phyloP scores from a whole-genome alignment of 2,113 vertebrate species.

The Rhombomys opimus region DNA sequence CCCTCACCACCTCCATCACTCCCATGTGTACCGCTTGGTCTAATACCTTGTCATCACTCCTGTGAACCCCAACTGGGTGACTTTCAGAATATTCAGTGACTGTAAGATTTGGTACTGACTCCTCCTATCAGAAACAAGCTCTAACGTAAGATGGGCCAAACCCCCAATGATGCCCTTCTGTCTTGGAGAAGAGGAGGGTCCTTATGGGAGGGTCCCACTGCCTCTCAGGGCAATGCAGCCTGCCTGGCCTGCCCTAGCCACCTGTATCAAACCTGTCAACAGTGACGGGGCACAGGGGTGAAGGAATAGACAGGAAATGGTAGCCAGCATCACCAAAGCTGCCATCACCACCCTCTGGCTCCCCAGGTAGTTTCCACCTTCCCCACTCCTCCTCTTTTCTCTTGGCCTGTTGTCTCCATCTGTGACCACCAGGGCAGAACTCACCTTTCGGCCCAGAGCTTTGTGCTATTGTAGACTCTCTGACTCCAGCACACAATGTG shows the following conservation, averaged over 20 bases:
- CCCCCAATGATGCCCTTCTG: background rate
- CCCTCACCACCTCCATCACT: background rate
- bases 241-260: background rate
- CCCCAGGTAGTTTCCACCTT: background rate
- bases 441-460: background rate
- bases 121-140: background rate
- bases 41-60: background rate
- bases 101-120: background rate
- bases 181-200: background rate
- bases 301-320: background rate
- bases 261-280: background rate
- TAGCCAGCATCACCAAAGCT: fast-evolving
- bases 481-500: background rate
- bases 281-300: background rate
- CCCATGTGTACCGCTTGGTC: background rate
- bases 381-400: background rate
- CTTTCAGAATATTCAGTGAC: background rate
- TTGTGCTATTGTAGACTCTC: background rate
- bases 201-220: background rate
- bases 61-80: background rate
- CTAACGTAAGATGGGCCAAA: background rate
- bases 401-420: background rate
- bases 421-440: background rate
- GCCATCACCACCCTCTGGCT: background rate
- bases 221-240: background rate